Percentiles rank a stretch among this genome's conserved stretches.
phyloP scores from a whole-genome alignment of 1,140 invertebrate genomes.

The Rhyacophila brunnea region DNA sequence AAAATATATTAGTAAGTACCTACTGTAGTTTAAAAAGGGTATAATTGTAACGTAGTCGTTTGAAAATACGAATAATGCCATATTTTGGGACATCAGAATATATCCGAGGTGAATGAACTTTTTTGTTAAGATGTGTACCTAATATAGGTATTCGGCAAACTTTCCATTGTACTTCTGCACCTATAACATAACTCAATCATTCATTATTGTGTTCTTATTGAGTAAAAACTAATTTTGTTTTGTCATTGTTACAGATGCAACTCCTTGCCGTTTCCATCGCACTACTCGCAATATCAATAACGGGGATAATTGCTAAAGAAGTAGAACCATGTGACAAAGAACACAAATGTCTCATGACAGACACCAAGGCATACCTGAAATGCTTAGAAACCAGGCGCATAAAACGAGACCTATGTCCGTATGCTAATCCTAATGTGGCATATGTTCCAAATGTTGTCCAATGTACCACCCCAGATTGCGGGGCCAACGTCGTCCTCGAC shows the following conservation, averaged over 20 bases:
- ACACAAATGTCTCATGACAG: slow-evolving; percentile 24
- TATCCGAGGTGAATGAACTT: no score
- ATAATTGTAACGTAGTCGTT: no score
- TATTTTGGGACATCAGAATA: no score
- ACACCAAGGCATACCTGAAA: slow-evolving; percentile 27
- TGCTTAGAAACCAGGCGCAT: slow-evolving; percentile 18
- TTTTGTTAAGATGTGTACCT: no score
- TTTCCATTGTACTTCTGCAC: no score
- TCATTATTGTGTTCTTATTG: no score
- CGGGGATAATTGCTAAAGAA: background rate
- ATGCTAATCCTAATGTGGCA: background rate
- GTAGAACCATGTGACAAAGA: slow-evolving; percentile 13
- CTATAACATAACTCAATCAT: no score
- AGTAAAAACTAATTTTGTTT: no score
- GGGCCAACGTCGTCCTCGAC: background rate
- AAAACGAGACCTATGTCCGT: slow-evolving; percentile 18
- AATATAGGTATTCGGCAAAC: no score
- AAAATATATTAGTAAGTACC: no score
- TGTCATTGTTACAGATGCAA: slow-evolving; percentile 27
- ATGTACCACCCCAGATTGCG: background rate
- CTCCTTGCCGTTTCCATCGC: slow-evolving; percentile 7
- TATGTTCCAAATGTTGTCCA: background rate
- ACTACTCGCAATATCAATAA: background rate
- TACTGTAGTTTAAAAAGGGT: no score
- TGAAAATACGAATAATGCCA: no score